These are phyloP conservation scores for Balanococcus diminutus DNA, from an alignment of 2,888 invertebrate species.

Conservation along the genomic window DNA sequence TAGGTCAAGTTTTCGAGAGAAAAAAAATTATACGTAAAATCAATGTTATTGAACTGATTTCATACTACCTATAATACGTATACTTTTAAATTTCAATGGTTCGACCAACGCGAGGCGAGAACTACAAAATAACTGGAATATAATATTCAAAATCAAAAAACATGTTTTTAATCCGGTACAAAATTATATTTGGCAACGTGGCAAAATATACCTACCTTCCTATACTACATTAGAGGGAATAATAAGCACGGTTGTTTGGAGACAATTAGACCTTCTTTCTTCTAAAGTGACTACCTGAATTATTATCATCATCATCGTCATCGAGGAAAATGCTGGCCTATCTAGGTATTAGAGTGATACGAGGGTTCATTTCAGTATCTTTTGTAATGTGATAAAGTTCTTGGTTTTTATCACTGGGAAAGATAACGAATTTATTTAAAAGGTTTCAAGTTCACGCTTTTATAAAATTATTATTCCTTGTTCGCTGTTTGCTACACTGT, in stretches of 20 bases:
- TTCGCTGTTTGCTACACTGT: too few species aligned
- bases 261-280: background rate
- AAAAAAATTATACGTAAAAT: too few species aligned
- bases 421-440: background rate
- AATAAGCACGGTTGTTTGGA: background rate
- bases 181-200: background rate
- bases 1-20: background rate
- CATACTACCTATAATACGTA: too few species aligned
- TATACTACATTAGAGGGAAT: too few species aligned
- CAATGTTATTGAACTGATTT: too few species aligned
- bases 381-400: background rate
- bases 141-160: background rate
- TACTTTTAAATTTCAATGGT: too few species aligned
- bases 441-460: too few species aligned
- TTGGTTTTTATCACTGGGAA: background rate
- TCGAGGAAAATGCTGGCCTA: background rate
- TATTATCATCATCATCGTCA: background rate
- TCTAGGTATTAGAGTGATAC: background rate
- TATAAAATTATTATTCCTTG: too few species aligned
- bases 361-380: background rate
- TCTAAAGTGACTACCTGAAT: background rate
- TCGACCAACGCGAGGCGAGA: too few species aligned
- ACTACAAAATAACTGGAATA: background rate
- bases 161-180: background rate
- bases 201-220: background rate